Base-by-base conservation (phyloP, 1,140 invertebrate genomes). In the Trissolcus basalis region DNA sequence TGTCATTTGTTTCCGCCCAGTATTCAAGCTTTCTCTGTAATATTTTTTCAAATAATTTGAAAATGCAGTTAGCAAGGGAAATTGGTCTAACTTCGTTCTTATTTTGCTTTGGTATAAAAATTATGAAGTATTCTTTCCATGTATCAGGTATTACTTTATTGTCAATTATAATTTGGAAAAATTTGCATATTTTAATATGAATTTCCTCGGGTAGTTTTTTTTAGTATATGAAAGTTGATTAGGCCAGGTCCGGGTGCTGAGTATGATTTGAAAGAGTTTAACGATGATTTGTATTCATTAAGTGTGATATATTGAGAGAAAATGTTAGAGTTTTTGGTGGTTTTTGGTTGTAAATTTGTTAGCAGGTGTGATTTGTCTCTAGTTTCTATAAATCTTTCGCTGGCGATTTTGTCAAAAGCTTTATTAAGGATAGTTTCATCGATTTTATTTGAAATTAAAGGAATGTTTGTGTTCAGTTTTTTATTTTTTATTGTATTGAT, bases 11-110 rank as follows among this genome's bases (percentile, higher is more conserved):
- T 48, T 19, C 45, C 5, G 15, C 14, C 44, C 44, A 47, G 5
- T 19, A 50, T 35, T 33, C 47, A 11, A 49, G 8, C 32, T 35
- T 50, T 13, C 48, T 50, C 27, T 50, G 48, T 33, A 50, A 13
- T 0, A 50, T 32, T 53, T 41, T 53, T 53, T 53, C 33, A 11
- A 32, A 50, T 15, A 50, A 15, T 50, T 50, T 50, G n/a, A n/a
- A 5, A 1, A 50, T 11, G 12, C 19, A 32, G 4, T 5, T 6
- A 11, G 48, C 48, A n/a, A 50, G 16, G 7, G 44, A 47, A 5
- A 47, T 47, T n/a, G 44, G 44, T 1, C 44, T 3, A 4, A 47
- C 44, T 11, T 50, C 48, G 3, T 50, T 11, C 2, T 32, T 50
- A 32, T 12, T 12, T 5, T 12, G n/a, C n/a, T n/a, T n/a, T n/a